Percentiles rank a stretch among this genome's conserved stretches.
phyloP scores from a whole-genome alignment of 2,888 invertebrate species.

The Calameuta idolon region DNA sequence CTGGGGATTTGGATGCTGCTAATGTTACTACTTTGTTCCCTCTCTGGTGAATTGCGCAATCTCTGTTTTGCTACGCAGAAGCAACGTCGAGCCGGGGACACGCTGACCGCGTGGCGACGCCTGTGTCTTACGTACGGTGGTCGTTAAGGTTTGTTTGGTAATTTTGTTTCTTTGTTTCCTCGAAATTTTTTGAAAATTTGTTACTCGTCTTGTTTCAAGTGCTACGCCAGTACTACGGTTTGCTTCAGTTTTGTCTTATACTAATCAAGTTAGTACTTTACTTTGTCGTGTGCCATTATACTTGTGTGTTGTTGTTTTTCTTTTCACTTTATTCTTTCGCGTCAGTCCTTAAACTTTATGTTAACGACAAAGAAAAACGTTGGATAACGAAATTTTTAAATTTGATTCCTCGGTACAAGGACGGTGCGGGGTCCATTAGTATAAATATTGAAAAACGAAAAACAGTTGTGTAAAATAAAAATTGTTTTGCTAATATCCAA shows the following conservation, averaged over 20 bases:
- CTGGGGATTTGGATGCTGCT: background rate
- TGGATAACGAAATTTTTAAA: background rate
- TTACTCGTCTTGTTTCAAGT: background rate
- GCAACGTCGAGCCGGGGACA: background rate
- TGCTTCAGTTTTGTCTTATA: background rate
- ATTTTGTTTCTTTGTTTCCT: background rate
- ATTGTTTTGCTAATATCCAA: background rate
- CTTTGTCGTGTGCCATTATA: background rate
- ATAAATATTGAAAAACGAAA: background rate
- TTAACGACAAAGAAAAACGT: background rate
- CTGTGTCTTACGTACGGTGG: background rate
- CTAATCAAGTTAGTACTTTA: background rate
- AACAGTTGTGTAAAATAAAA: background rate
- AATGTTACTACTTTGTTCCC: background rate
- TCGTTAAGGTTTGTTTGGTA: background rate
- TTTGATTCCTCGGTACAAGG: background rate
- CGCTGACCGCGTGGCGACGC: background rate
- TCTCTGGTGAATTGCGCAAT: background rate
- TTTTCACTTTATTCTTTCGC: background rate
- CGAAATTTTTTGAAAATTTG: background rate
- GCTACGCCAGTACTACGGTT: background rate
- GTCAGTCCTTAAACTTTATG: background rate
- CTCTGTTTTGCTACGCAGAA: background rate
- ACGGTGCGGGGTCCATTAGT: background rate
- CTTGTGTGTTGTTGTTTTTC: too few species aligned